Base-by-base conservation (phyloP, 2,113 vertebrate genomes). In the Trematomus loennbergii region DNA sequence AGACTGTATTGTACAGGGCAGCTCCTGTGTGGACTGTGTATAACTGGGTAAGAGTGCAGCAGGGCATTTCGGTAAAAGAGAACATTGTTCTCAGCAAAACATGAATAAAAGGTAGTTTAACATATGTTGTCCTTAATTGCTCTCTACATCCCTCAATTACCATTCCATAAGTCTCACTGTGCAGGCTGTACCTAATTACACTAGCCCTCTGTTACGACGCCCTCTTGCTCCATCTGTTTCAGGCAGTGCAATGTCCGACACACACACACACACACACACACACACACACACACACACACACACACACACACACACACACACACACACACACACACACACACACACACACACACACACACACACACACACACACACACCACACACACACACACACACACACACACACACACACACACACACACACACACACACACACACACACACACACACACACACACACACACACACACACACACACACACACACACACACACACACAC, bases 141-240 rank as follows among this genome's bases (percentile, higher is more conserved):
- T 75, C 66, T 75, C 49, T 60, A 60, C 68, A 78, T 65, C 43
- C 52, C 55, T 75, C 66, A 72, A 83, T 90, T 91, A 88, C 74
- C 87, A 93, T 87, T 88, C 84, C 65, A 86, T 40, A 81, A 84
- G 72, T 89, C 74, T 75, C 75, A 76, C 63, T 49, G 62, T 74
- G 89, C 75, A 86, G 60, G 54, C 45, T 73, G 77, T 58, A 87
- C 88, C 86, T 87, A 89, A 91, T 91, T 91, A 91, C 78, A 72
- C 81, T 61, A 75, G 73, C 85, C 71, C 87, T 92, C 82, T 89
- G 88, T 88, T 91, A 86, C 89, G 88, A 85, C 87, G 82, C 80
- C 86, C 90, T 89, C 73, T 75, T 85, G 82, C 79, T 85, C 90
- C 87, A 92, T 91, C 86, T 91, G 88, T 90, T 90, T 75, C 67